Evolutionary conservation across 2,888 invertebrate genomes (phyloP).

Genomic region (Silvanus unidentatus): DNA sequence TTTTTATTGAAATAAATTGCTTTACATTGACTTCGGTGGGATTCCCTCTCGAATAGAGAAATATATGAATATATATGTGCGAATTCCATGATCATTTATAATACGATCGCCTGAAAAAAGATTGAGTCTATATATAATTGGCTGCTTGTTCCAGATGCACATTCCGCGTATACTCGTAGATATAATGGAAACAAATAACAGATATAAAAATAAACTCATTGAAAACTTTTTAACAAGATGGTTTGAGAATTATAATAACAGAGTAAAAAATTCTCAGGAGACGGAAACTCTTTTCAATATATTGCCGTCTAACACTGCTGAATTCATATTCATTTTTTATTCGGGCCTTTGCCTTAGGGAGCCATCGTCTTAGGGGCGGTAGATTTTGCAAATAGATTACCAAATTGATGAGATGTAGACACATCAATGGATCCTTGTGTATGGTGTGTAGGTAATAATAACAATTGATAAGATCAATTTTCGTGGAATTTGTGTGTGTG

Average conservation of each 20-base stretch:
- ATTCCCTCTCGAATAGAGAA: constrained; percentile 11
- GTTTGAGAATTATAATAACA: background rate
- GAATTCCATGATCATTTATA: constrained; percentile 16
- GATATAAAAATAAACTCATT: background rate
- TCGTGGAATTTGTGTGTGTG: no score
- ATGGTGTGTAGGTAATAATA: no score
- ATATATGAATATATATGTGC: constrained; percentile 5
- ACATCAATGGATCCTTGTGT: no score
- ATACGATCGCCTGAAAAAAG: background rate
- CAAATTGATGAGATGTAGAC: no score
- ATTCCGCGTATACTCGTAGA: no score
- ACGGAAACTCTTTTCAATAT: constrained; percentile 15
- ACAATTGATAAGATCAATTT: no score
- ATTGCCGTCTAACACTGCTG: constrained; percentile 4
- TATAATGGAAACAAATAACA: no score
- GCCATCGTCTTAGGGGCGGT: no score
- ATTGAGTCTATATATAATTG: no score
- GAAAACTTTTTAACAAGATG: background rate
- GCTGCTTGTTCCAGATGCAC: no score
- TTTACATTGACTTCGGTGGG: constrained; percentile 9
- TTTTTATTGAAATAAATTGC: constrained; percentile 27
- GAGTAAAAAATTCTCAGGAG: background rate
- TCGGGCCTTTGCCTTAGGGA: constrained; percentile 5
- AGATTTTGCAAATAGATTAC: no score
- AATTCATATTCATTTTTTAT: constrained; percentile 22